A percentile compares a stretch with the other conserved stretches of the same genome.
Evolutionary conservation across 1,140 invertebrate genomes (phyloP).

Genomic region (Cotesia vestalis): DNA sequence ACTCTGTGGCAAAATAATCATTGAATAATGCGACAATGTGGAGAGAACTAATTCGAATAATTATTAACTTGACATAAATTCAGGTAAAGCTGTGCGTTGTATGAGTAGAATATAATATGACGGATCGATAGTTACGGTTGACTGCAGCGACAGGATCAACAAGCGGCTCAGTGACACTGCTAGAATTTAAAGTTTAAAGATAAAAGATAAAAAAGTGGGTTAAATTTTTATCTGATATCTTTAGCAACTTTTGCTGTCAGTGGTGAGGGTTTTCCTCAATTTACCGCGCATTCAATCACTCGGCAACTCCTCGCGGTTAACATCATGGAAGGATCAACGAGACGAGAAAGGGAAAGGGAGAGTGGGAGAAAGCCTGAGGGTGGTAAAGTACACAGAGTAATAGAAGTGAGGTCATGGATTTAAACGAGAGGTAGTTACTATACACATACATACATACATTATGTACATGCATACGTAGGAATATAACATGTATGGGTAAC

Average conservation of each 20-base stretch:
- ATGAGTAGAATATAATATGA: too few species aligned
- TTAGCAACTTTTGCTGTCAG: slow-evolving; percentile 4
- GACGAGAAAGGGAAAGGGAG: slow-evolving; percentile 24
- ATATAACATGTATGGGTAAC: slow-evolving; percentile 24
- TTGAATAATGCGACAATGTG: too few species aligned
- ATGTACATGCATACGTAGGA: too few species aligned
- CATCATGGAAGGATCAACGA: slow-evolving; percentile 3
- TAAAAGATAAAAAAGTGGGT: not conserved
- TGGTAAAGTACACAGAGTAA: too few species aligned
- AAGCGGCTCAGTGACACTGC: not conserved
- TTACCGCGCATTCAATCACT: slow-evolving; percentile 33
- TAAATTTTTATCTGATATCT: slow-evolving; percentile 17
- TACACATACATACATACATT: not conserved
- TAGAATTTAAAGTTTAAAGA: not conserved
- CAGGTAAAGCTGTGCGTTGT: too few species aligned
- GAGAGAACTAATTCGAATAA: too few species aligned
- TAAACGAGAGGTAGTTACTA: slow-evolving; percentile 1
- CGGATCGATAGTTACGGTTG: too few species aligned
- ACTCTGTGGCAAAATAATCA: too few species aligned
- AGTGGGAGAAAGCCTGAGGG: slow-evolving; percentile 14
- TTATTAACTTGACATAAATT: too few species aligned
- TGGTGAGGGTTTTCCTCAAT: slow-evolving; percentile 23
- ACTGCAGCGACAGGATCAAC: not conserved
- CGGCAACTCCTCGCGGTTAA: slow-evolving; percentile 29
- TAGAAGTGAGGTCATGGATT: too few species aligned